phyloP scores from a whole-genome alignment of 1,140 invertebrate genomes.

The Whitmania pigra region DNA sequence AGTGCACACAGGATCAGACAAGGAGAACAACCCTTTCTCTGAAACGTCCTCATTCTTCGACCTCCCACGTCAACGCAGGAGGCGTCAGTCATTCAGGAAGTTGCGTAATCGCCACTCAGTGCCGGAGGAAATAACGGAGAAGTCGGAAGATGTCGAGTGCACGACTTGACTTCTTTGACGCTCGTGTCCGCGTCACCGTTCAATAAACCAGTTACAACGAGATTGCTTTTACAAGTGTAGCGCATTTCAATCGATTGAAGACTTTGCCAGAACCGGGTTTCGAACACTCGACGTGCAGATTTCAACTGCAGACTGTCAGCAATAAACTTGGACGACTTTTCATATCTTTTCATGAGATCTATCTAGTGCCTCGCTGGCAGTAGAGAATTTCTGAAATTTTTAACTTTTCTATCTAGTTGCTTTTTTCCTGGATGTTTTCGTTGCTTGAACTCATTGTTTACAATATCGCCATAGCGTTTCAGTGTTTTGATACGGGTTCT shows the following conservation, averaged over 20 bases:
- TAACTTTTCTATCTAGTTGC: too few relatives aligned
- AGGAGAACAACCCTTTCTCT: not conserved
- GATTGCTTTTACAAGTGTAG: not conserved
- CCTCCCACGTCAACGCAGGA: not conserved
- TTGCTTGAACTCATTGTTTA: too few relatives aligned
- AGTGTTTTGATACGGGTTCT: too few relatives aligned
- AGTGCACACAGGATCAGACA: not conserved
- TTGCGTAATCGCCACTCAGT: conserved; percentile 13
- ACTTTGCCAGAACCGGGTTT: not conserved
- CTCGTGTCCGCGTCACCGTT: not conserved
- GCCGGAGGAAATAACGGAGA: conserved; percentile 1
- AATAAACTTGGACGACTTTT: too few relatives aligned
- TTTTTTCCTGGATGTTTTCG: too few relatives aligned
- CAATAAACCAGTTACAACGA: not conserved
- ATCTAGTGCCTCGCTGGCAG: too few relatives aligned
- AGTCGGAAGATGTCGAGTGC: not conserved
- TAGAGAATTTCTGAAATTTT: too few relatives aligned
- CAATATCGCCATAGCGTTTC: too few relatives aligned
- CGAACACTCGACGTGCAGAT: not conserved
- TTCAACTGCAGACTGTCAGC: too few relatives aligned
- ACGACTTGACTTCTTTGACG: not conserved
- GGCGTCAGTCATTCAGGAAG: not conserved
- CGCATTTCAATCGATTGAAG: not conserved
- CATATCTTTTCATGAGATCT: too few relatives aligned
- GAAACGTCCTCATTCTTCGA: not conserved